Base-by-base conservation (phyloP, 2,113 vertebrate genomes). In the Sinocyclocheilus anshuiensis region DNA sequence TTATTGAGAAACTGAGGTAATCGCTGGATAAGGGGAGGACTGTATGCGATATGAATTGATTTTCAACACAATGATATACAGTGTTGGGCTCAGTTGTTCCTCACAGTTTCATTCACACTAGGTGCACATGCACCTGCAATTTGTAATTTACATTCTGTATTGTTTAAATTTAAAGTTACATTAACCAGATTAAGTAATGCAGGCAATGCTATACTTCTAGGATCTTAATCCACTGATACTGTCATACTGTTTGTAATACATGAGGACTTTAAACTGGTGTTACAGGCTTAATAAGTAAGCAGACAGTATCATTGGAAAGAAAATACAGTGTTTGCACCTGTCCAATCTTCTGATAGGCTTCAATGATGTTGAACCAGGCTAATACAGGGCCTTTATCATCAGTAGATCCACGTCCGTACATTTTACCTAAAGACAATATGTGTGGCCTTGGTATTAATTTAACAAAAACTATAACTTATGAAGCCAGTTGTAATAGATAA, bases 381-480 rank as follows among this genome's bases (percentile, higher is more conserved):
- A 99, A 94, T 81, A 99, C 97, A 0, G 98, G 98, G 36, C 98
- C 98, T 92, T 99, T 99, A 88, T 99, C 98, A 78, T 99, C 98
- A 1, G 97, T 98, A 0, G 98, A 96, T 6, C 98, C 98, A 93
- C 98, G 91, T 36, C 97, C 98, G 79, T 96, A 99, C 55, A 99
- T 79, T 61, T 98, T 99, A 53, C 97, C 98, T 99, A 86, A 92
- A 87, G 10, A 72, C 3, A 79, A 26, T 20, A 74, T 72, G 8
- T 0, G 0, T 24, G 33, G 26, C 18, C 9, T 22, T 53, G n/a
- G 12, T 26, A 29, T 53, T 29, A 18, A 10, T 77, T 77, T 20
- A 72, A 55, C 4, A 33, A 10, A 53, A 55, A 77, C 48, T 53
- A 77, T 72, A 39, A 39, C 48, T 18, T 11, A 57, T 20, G 2